These are phyloP conservation scores for Temnothorax nylanderi DNA, from an alignment of 1,140 invertebrate species.

Conservation along the genomic window DNA sequence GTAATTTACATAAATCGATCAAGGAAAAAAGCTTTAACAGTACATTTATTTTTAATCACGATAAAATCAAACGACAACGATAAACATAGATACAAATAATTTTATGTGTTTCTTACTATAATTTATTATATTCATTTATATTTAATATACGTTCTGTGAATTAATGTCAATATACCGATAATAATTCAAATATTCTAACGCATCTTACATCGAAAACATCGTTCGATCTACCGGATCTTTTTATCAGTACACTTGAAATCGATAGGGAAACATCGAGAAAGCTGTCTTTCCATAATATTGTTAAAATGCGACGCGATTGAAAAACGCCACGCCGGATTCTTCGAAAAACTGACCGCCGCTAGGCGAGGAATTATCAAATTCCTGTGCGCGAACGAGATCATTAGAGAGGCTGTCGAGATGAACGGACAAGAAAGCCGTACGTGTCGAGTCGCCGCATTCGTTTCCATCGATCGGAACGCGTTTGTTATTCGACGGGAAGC, in stretches of 20 bases:
- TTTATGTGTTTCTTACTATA: neutral
- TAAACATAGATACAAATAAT: neutral
- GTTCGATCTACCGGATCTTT: neutral
- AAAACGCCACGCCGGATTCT: conserved; percentile 10
- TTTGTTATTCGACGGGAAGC: conserved; percentile 60
- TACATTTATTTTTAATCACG: neutral
- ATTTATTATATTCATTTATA: neutral
- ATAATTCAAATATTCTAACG: neutral
- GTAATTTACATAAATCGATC: neutral
- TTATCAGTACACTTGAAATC: neutral
- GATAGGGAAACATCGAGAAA: neutral
- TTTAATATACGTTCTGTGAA: neutral
- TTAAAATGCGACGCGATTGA: conserved; percentile 35
- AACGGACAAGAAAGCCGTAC: conserved; percentile 67
- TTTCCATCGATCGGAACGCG: conserved; percentile 63
- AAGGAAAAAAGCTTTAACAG: neutral
- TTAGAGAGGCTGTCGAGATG: conserved; percentile 56
- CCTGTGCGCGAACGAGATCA: conserved; percentile 66
- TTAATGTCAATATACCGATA: neutral
- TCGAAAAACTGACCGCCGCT: conserved; percentile 31
- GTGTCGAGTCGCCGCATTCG: conserved; percentile 55
- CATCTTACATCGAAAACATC: neutral
- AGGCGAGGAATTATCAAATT: conserved; percentile 66
- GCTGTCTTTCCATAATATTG: conserved; percentile 21
- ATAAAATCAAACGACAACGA: neutral